Evolutionary conservation across 2,888 invertebrate genomes (phyloP).

Genomic region (Temnothorax unifasciatus): DNA sequence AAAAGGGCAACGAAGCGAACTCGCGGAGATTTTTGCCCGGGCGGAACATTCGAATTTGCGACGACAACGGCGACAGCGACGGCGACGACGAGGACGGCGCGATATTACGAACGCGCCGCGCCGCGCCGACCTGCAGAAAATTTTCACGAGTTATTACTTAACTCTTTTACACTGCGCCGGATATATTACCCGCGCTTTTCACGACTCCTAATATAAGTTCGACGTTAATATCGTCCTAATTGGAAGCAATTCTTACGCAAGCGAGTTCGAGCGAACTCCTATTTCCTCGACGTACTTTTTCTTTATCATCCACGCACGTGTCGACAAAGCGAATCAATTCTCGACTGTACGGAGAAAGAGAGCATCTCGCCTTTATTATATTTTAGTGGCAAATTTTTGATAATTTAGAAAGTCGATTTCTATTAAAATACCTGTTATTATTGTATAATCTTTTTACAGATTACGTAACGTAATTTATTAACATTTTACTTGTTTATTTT

Average conservation of each 20-base stretch:
- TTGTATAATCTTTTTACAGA: neutral
- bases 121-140: constrained; percentile 22
- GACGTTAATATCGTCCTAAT: constrained; percentile 42
- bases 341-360: neutral
- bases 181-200: constrained; percentile 48
- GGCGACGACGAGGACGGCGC: neutral
- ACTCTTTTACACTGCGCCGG: constrained; percentile 45
- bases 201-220: constrained; percentile 47
- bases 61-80: constrained; percentile 20
- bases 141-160: constrained; percentile 54
- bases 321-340: constrained; percentile 1
- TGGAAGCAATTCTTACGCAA: constrained; percentile 51
- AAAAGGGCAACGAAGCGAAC: constrained; percentile 52
- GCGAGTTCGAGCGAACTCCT: constrained; percentile 14
- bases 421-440: constrained; percentile 1
- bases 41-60: constrained; percentile 51
- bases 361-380: neutral
- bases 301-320: constrained; percentile 19
- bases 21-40: constrained; percentile 42
- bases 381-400: neutral
- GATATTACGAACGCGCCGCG: constrained; percentile 34
- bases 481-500: constrained; percentile 9
- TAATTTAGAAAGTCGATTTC: neutral
- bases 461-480: neutral
- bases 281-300: constrained; percentile 17